phyloP scores from a whole-genome alignment of 2,888 invertebrate genomes.

The Oxyscelio sp. region DNA sequence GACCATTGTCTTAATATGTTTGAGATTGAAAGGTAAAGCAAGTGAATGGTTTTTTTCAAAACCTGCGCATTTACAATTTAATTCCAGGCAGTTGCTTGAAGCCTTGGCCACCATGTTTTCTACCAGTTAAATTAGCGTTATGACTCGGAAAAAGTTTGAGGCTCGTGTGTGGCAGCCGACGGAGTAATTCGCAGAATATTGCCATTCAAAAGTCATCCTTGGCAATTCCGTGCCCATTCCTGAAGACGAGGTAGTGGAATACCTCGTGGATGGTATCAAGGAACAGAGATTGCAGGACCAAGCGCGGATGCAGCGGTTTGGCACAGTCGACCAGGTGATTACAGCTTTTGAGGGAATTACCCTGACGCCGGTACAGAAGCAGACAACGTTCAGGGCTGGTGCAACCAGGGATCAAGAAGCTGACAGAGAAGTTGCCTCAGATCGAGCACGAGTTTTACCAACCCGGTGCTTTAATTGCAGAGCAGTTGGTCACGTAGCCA shows the following conservation, averaged over 20 bases:
- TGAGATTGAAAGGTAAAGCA: neutral
- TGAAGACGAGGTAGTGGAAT: constrained; percentile 26
- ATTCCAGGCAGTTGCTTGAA: neutral
- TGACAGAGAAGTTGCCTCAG: neutral
- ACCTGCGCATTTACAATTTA: neutral
- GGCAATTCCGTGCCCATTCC: constrained; percentile 17
- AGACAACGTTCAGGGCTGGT: neutral
- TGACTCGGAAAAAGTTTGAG: constrained; percentile 19
- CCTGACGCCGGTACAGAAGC: neutral
- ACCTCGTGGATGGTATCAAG: constrained; percentile 26
- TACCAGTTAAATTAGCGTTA: constrained; percentile 17
- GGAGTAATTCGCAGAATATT: constrained; percentile 32
- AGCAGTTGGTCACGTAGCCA: neutral
- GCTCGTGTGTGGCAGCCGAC: constrained; percentile 9
- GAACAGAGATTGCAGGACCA: constrained; percentile 23
- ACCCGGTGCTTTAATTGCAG: neutral
- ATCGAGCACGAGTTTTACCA: neutral
- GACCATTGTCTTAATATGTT: neutral
- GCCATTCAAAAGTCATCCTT: constrained; percentile 21
- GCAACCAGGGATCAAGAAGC: neutral
- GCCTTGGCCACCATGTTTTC: constrained; percentile 17
- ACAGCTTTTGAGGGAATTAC: constrained; percentile 29
- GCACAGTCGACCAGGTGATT: constrained; percentile 7
- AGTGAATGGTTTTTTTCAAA: constrained; percentile 2
- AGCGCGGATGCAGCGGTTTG: constrained; percentile 31